Evolutionary conservation across 2,888 invertebrate species (phyloP), one percentile per base, ranked within the genome.

Genomic region (Noctua janthe): DNA sequence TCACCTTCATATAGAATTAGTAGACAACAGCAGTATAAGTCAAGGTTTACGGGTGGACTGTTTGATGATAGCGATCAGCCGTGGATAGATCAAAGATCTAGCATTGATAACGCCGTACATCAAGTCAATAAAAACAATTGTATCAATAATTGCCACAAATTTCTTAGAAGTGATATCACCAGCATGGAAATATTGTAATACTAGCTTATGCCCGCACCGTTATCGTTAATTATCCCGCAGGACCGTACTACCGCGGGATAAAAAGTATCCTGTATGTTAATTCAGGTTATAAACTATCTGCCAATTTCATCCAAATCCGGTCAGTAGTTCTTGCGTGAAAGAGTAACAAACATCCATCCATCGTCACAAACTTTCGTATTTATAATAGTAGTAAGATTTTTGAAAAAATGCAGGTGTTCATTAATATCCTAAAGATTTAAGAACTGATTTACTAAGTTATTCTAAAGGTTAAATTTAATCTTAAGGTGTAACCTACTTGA

Each of bases 11-110:
- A 73, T n/a, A 56, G 29, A 74, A 74, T 66, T 66, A n/a, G 29
- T 80, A 80, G 54, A 39, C n/a, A 82, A 59, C 43, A 15, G 35
- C 39, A 35, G 47, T 49, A 20, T 78, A 43, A 62, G 15, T 86
- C 86, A 86, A 72, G 75, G 75, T 82, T 62, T 72, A 74, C 39
- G 29, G 75, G n/a, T 59, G 10, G 13, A 56, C 62, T 71, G 66
- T 82, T 82, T 81, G 85, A 81, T 71, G 85, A 86, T 83, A 71
- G 17, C n/a, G 39, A 83, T 83, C 85, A 64, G 49, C 72, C 59
- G 62, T 81, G 74, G 74, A 59, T 76, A 49, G 49, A 69, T 78
- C 54, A 78, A 49, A 71, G 80, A 83, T 82, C 75, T 69, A 72
- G 1, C 3, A 11, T 75, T 69, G 66, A 82, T 86, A 82, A 74